Evolutionary conservation across 2,888 invertebrate genomes (phyloP).

Genomic region (Masnerella sp.): DNA sequence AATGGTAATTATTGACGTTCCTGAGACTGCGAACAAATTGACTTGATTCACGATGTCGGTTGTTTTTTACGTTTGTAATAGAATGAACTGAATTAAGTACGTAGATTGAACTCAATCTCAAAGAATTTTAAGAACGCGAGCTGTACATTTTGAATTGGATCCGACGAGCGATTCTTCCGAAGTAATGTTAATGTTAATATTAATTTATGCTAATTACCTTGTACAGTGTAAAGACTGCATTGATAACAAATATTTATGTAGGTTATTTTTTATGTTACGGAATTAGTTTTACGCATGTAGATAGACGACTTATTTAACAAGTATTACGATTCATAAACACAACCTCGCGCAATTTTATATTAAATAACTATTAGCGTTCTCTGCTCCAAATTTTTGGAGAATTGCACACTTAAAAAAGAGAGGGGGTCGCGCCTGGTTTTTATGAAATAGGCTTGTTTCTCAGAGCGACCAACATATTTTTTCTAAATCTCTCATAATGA

Average conservation of each 20-base stretch:
- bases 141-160: slow-evolving; percentile 24
- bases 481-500: too few species aligned
- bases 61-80: slow-evolving; percentile 9
- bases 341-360: slow-evolving; percentile 14
- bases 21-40: slow-evolving; percentile 4
- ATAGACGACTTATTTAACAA: slow-evolving; percentile 25
- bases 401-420: too few species aligned
- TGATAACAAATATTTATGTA: slow-evolving; percentile 20
- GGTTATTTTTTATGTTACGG: slow-evolving; percentile 25
- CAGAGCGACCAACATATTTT: too few species aligned
- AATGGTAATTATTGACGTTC: slow-evolving; percentile 2
- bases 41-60: slow-evolving; percentile 2
- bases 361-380: too few species aligned
- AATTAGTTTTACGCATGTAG: slow-evolving; percentile 27
- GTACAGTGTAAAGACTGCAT: slow-evolving; percentile 48
- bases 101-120: neutral
- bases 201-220: slow-evolving; percentile 21
- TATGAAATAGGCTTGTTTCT: too few species aligned
- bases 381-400: too few species aligned
- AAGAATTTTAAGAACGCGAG: neutral
- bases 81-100: neutral
- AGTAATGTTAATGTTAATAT: neutral
- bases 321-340: slow-evolving; percentile 26
- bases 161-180: slow-evolving; percentile 2
- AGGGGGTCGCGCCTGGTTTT: too few species aligned